phyloP scores from a whole-genome alignment of 2,888 invertebrate species.

The Mantis religiosa region DNA sequence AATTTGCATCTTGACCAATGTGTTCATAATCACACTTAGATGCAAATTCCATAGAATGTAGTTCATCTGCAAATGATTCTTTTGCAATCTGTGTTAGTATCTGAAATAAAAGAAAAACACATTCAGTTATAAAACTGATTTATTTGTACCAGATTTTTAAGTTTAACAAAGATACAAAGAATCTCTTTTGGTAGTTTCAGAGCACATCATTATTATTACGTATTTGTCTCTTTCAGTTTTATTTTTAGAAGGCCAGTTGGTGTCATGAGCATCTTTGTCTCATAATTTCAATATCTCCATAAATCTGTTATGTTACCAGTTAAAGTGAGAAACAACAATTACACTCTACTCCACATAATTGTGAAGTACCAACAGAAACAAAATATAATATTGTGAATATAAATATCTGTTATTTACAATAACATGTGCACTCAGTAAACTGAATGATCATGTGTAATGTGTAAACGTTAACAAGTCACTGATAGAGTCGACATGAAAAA shows the following conservation, averaged over 20 bases:
- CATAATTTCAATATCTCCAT: background rate
- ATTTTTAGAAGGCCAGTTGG: no score
- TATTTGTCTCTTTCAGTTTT: background rate
- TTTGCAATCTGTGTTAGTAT: background rate
- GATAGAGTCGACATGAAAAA: no score
- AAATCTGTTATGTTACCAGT: background rate
- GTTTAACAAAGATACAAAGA: background rate
- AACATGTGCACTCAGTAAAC: no score
- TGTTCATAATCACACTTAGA: background rate
- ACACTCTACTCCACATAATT: no score
- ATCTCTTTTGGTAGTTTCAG: background rate
- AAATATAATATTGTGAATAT: no score
- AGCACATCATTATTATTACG: background rate
- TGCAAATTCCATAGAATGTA: background rate
- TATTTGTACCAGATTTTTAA: background rate
- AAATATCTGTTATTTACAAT: no score
- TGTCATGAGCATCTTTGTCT: background rate
- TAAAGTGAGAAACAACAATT: no score
- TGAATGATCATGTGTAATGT: no score
- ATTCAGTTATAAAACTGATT: background rate
- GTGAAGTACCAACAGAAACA: no score
- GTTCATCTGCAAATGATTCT: background rate
- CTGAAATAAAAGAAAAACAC: background rate
- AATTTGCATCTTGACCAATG: background rate
- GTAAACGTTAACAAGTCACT: no score